phyloP scores from a whole-genome alignment of 2,888 invertebrate genomes.

The Leptinotarsa rubiginosa region DNA sequence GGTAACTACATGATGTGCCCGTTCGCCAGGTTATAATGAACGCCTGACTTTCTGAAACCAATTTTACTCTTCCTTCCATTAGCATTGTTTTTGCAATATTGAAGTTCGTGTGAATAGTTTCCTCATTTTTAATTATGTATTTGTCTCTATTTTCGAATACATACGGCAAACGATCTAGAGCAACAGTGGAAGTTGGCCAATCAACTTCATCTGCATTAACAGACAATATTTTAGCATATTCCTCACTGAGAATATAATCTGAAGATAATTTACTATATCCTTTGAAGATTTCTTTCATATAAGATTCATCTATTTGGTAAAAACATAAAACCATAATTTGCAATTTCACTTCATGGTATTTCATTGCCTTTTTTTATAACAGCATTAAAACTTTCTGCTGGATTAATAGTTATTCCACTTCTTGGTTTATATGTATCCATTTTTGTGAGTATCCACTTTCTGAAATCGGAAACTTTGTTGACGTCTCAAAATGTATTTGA shows the following conservation, averaged over 20 bases:
- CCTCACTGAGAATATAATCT: no score
- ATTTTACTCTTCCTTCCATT: not conserved
- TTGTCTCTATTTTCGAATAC: not conserved
- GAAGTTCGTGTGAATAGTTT: not conserved
- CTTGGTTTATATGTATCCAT: no score
- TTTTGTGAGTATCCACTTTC: no score
- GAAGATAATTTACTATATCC: no score
- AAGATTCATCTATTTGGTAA: no score
- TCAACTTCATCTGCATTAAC: slow-evolving; percentile 1
- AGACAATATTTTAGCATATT: not conserved
- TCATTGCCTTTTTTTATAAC: not conserved
- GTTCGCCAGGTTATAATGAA: not conserved
- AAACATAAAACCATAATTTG: no score
- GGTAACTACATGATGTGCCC: no score
- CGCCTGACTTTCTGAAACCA: not conserved
- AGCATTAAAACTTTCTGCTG: not conserved
- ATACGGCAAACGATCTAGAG: not conserved
- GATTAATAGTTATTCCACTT: not conserved
- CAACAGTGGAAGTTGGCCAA: not conserved
- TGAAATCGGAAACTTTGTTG: no score
- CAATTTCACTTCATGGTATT: not conserved
- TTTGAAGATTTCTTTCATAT: no score
- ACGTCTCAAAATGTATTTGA: no score
- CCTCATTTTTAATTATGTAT: not conserved
- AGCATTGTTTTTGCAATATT: not conserved